Evolutionary conservation across 2,113 vertebrate species (phyloP).

Genomic region (Tetrax tetrax): DNA sequence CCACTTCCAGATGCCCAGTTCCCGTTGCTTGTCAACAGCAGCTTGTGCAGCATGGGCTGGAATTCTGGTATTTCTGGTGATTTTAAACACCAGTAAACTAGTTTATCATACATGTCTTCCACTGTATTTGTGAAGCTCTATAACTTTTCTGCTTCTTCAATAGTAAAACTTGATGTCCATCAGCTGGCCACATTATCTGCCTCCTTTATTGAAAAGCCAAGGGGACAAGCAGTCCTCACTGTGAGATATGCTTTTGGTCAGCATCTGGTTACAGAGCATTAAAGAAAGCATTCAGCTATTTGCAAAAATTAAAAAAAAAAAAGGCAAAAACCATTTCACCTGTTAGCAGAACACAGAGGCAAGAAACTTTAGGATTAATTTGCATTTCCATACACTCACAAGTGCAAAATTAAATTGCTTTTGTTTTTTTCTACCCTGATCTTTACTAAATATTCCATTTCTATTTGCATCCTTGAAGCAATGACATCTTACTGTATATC

Average conservation of each 20-base stretch:
- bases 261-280: neutral
- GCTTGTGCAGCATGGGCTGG: neutral
- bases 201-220: neutral
- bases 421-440: slow-evolving; percentile 60
- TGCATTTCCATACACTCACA: slow-evolving; percentile 66
- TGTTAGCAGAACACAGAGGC: slow-evolving; percentile 57
- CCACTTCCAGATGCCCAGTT: neutral
- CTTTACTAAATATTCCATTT: slow-evolving; percentile 74
- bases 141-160: neutral
- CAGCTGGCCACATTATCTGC: neutral
- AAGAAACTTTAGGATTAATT: slow-evolving; percentile 66
- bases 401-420: slow-evolving; percentile 67
- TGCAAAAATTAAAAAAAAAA: neutral
- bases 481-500: slow-evolving; percentile 67
- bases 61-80: neutral
- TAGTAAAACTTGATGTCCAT: neutral
- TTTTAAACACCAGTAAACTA: neutral
- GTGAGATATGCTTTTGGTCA: neutral
- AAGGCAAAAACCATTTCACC: slow-evolving; percentile 24
- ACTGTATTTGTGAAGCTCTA: neutral
- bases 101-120: neutral
- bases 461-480: slow-evolving; percentile 58
- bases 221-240: neutral
- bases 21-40: neutral
- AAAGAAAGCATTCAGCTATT: slow-evolving; percentile 10